Evolutionary conservation across 1,140 invertebrate species (phyloP).

Genomic region (Rhizoglyphus robini): DNA sequence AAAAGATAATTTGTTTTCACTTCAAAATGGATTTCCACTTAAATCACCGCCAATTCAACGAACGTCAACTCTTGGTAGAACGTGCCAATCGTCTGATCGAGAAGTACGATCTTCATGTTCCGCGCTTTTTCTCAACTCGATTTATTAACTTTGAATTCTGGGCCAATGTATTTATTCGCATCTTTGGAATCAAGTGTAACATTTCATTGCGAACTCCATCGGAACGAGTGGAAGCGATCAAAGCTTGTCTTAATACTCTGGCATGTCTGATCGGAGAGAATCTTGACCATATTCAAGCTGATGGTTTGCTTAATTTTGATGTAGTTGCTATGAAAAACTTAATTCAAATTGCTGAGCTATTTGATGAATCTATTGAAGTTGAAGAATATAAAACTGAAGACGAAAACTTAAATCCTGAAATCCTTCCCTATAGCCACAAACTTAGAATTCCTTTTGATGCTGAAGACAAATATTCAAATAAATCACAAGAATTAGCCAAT

Average conservation of each 20-base stretch:
- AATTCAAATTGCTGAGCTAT: background rate
- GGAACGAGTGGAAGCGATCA: background rate
- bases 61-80: background rate
- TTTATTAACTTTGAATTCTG: conserved; percentile 2
- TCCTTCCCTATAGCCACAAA: background rate
- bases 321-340: background rate
- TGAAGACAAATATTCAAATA: background rate
- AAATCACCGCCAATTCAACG: too few species aligned
- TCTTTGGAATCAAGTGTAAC: background rate
- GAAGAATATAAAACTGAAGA: background rate
- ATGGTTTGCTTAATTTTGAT: background rate
- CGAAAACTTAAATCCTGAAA: background rate
- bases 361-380: background rate
- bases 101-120: background rate
- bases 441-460: background rate
- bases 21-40: background rate
- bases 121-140: background rate
- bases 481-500: background rate
- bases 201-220: background rate
- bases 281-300: background rate
- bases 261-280: background rate
- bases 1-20: too few species aligned
- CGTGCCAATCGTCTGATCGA: conserved; percentile 3
- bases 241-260: background rate
- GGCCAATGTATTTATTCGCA: background rate